Conservation (phyloP, 2,888 invertebrate species). For the Pyralis farinalis region DNA sequence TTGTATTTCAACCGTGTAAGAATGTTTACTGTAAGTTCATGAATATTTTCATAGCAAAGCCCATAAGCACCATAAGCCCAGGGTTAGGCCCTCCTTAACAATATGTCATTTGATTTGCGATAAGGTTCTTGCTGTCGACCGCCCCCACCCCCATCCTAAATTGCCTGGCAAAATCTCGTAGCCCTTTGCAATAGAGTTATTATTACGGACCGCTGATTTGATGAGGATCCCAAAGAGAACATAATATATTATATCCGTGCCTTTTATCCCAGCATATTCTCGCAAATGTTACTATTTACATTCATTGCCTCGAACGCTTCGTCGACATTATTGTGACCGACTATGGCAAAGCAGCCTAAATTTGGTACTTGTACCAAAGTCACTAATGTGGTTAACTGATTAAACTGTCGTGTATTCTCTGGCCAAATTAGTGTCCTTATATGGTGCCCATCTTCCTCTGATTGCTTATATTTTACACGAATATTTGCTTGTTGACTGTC, state of each 20-base stretch:
- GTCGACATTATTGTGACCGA: too few relatives aligned
- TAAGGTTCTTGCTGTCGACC: constrained; percentile 33
- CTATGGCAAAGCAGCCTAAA: too few relatives aligned
- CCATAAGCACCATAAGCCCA: constrained; percentile 5
- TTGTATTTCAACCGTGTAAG: too few relatives aligned
- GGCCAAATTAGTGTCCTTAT: too few relatives aligned
- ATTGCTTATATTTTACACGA: too few relatives aligned
- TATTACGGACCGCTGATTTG: constrained; percentile 67
- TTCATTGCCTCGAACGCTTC: not conserved
- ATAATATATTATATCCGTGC: constrained; percentile 17
- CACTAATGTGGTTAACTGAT: too few relatives aligned
- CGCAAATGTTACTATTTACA: not conserved
- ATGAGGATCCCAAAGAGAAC: constrained; percentile 39
- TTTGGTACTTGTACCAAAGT: too few relatives aligned
- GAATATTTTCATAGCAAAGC: constrained; percentile 5
- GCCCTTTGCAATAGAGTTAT: constrained; percentile 67
- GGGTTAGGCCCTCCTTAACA: constrained; percentile 13
- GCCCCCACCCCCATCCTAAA: constrained; percentile 52
- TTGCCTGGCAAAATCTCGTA: constrained; percentile 61
- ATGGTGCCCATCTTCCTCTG: too few relatives aligned
- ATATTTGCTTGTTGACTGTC: too few relatives aligned
- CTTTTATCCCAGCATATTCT: constrained; percentile 8
- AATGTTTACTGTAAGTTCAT: too few relatives aligned
- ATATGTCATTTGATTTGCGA: constrained; percentile 25
- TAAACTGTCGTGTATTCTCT: too few relatives aligned